Evolutionary conservation across 2,113 vertebrate genomes (phyloP).

Genomic region (Xenotilapia caudafasciata): DNA sequence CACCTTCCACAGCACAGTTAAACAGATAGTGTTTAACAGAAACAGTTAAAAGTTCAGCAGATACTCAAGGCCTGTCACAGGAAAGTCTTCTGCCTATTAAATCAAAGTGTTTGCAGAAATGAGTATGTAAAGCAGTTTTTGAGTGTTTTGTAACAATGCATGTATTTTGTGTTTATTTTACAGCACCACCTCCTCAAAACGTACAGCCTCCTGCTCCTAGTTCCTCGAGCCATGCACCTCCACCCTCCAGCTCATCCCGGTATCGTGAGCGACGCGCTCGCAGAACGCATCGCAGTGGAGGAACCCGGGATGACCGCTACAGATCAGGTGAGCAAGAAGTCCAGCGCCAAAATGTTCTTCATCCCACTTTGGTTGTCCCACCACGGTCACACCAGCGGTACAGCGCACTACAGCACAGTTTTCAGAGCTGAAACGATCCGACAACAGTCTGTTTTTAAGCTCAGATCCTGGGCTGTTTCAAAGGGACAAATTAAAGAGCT

Average conservation of each 20-base stretch:
- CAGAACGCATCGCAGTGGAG: conserved; percentile 70
- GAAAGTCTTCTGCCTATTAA: background rate
- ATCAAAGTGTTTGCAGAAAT: background rate
- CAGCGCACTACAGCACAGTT: background rate
- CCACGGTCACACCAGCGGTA: background rate
- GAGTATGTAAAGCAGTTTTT: background rate
- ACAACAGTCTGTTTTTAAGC: background rate
- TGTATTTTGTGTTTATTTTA: background rate
- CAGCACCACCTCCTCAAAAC: conserved; percentile 75
- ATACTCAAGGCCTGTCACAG: background rate
- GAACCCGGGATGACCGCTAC: conserved; percentile 93
- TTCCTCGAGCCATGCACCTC: conserved; percentile 63
- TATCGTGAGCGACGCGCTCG: conserved; percentile 76
- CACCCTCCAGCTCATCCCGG: conserved; percentile 64
- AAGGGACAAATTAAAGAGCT: conserved; percentile 28
- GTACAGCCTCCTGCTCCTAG: conserved; percentile 74
- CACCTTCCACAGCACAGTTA: background rate
- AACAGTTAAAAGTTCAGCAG: background rate
- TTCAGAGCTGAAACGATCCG: background rate
- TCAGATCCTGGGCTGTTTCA: conserved; percentile 5
- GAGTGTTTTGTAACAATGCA: background rate
- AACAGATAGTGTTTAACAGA: background rate
- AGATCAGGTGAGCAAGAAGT: conserved; percentile 79
- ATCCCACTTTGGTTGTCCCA: background rate
- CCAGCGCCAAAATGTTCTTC: background rate